These are phyloP conservation scores for Phania funesta DNA, from an alignment of 2,888 invertebrate species.

Conservation along the genomic window DNA sequence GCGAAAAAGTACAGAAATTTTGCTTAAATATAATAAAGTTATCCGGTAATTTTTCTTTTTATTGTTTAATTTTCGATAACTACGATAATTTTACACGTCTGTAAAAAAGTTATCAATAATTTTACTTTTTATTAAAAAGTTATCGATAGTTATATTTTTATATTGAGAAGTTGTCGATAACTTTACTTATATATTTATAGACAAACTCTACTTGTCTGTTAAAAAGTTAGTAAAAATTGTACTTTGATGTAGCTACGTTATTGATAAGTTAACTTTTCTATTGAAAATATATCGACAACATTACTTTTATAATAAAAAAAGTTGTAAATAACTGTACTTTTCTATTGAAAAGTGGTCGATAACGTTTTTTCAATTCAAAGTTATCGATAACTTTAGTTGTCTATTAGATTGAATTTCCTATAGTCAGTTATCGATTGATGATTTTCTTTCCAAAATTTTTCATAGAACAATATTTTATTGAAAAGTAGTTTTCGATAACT, in stretches of 20 bases:
- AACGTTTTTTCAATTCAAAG: not conserved
- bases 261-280: not conserved
- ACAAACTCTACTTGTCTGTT: not conserved
- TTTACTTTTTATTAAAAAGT: not conserved
- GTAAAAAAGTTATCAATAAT: not conserved
- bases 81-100: no score
- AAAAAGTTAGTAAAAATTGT: not conserved
- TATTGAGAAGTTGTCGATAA: not conserved
- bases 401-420: no score
- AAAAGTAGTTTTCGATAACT: not conserved
- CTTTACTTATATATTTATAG: not conserved
- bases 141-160: not conserved
- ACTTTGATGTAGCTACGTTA: not conserved
- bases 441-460: no score
- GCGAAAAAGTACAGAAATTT: no score
- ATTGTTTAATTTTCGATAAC: no score
- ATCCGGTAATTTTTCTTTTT: no score
- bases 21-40: no score
- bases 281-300: no score
- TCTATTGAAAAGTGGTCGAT: not conserved
- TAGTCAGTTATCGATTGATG: no score
- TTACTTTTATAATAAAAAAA: not conserved
- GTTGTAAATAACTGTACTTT: not conserved
- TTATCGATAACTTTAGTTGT: not conserved
- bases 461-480: not conserved